Conservation (phyloP, 2,888 invertebrate genomes). For the Apotomis turbidana region DNA sequence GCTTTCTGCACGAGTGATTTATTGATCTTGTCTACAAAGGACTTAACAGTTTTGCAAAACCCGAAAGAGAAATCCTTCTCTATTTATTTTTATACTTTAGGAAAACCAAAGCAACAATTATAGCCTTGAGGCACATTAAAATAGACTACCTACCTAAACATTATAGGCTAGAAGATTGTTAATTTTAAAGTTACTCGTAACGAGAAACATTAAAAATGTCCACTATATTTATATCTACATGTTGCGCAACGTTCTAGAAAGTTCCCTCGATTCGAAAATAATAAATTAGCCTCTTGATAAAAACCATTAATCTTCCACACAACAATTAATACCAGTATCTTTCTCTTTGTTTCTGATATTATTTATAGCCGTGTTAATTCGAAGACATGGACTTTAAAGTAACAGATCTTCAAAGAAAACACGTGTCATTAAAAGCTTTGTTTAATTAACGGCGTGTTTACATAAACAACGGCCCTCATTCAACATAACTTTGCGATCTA, state of each 20-base stretch:
- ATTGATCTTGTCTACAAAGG: too few species aligned
- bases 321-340: background rate
- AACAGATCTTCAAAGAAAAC: conserved; percentile 16
- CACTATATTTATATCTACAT: background rate
- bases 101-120: too few species aligned
- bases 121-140: too few species aligned
- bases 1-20: too few species aligned
- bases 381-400: conserved; percentile 6
- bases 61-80: too few species aligned
- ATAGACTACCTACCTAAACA: too few species aligned
- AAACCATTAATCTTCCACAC: background rate
- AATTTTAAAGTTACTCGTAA: too few species aligned
- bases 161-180: too few species aligned
- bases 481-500: too few species aligned
- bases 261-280: background rate
- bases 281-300: background rate
- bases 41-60: too few species aligned
- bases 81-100: too few species aligned
- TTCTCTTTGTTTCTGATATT: background rate
- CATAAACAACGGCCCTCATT: background rate
- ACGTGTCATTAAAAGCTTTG: conserved; percentile 22
- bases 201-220: too few species aligned
- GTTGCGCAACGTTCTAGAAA: background rate
- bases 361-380: conserved; percentile 17
- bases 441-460: background rate